Conservation (phyloP, 2,113 vertebrate genomes). For the Nestor notabilis region DNA sequence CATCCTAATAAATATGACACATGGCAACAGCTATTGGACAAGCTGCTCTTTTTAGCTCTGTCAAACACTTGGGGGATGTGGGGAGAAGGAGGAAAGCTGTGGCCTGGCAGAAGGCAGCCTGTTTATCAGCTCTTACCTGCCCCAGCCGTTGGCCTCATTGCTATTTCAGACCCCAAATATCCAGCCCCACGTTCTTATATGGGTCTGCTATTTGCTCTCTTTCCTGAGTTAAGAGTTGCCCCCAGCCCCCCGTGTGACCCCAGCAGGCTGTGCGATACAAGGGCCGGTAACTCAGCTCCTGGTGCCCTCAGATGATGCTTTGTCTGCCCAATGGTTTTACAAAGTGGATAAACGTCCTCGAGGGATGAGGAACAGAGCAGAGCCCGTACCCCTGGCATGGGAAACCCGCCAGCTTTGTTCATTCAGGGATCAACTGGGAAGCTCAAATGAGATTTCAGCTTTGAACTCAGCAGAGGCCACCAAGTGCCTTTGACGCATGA, state of each 20-base stretch:
- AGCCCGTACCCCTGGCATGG: not conserved
- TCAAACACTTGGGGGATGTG: not conserved
- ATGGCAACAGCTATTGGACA: slow-evolving; percentile 23
- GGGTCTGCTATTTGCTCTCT: not conserved
- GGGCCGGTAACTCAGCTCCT: not conserved
- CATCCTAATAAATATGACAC: slow-evolving; percentile 47
- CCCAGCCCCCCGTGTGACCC: not conserved
- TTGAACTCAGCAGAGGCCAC: not conserved
- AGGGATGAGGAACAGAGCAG: not conserved
- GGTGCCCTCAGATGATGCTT: not conserved
- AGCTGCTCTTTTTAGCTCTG: not conserved
- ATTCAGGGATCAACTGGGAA: not conserved
- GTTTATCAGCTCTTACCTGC: not conserved
- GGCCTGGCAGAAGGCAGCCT: not conserved
- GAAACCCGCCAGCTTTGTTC: not conserved
- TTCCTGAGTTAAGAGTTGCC: not conserved
- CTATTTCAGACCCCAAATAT: not conserved
- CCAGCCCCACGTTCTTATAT: not conserved
- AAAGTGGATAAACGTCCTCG: not conserved
- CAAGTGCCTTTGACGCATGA: not conserved
- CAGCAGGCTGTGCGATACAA: not conserved
- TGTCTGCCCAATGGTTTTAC: not conserved
- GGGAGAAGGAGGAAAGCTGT: not conserved
- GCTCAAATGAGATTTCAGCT: not conserved
- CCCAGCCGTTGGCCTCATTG: not conserved